These are phyloP conservation scores for Crotophaga sulcirostris DNA, from an alignment of 2,113 vertebrate genomes.

Conservation along the genomic window DNA sequence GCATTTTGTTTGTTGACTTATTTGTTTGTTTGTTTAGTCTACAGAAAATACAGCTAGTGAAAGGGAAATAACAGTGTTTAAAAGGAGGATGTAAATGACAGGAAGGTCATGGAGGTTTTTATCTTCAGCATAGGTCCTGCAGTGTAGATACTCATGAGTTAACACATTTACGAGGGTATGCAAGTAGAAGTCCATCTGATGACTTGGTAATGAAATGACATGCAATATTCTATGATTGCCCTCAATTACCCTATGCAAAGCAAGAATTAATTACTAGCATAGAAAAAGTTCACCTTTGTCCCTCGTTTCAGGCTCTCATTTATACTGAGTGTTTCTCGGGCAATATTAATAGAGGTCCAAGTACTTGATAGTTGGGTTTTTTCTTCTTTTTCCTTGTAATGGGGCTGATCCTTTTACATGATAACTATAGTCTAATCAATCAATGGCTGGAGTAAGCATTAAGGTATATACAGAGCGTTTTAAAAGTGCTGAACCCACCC, in stretches of 20 bases:
- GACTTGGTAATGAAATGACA: constrained; percentile 79
- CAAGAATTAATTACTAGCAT: constrained; percentile 84
- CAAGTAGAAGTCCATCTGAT: constrained; percentile 73
- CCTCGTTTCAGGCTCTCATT: constrained; percentile 70
- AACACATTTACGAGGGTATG: constrained; percentile 52
- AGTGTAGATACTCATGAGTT: constrained; percentile 55
- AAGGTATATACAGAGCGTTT: constrained; percentile 26
- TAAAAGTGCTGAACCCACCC: constrained; percentile 36
- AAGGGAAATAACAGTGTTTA: constrained; percentile 25
- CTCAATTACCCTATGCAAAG: constrained; percentile 88
- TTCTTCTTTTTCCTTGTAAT: background rate
- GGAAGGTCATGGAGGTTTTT: constrained; percentile 15
- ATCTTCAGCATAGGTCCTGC: background rate
- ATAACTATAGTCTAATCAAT: constrained; percentile 48
- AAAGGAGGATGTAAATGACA: background rate
- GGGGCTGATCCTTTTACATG: constrained; percentile 6
- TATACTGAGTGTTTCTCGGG: constrained; percentile 46
- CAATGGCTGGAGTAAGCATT: constrained; percentile 21
- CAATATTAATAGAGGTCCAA: constrained; percentile 58
- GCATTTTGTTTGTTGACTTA: background rate
- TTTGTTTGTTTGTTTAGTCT: background rate
- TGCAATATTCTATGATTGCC: constrained; percentile 78
- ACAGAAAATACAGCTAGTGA: background rate
- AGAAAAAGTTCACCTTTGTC: constrained; percentile 78
- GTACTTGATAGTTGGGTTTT: constrained; percentile 39